Conservation (phyloP, 2,113 vertebrate species). For the Spea bombifrons region DNA sequence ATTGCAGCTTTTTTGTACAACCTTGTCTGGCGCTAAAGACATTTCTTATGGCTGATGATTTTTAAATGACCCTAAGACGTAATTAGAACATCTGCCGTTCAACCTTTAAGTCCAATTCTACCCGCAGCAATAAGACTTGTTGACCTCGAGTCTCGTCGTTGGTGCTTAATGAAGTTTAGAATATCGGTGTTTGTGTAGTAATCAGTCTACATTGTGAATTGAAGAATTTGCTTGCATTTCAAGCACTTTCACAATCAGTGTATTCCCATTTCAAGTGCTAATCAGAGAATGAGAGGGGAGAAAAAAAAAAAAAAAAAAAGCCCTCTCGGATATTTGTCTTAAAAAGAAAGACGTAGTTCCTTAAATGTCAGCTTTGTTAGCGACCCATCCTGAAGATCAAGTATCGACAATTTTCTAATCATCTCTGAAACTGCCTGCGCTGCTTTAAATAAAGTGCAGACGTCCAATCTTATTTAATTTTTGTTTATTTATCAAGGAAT, state of each 20-base stretch:
- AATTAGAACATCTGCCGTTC: slow-evolving; percentile 2
- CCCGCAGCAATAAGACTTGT: background rate
- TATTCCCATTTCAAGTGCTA: slow-evolving; percentile 38
- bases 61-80: slow-evolving; percentile 11
- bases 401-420: slow-evolving; percentile 42
- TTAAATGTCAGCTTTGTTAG: slow-evolving; percentile 31
- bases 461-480: slow-evolving; percentile 10
- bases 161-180: slow-evolving; percentile 43
- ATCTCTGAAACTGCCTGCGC: background rate
- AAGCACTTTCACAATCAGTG: slow-evolving; percentile 44
- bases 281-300: slow-evolving; percentile 32
- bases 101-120: slow-evolving; percentile 5
- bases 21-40: background rate
- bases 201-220: slow-evolving; percentile 40
- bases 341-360: slow-evolving; percentile 11
- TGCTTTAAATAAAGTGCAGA: slow-evolving; percentile 9
- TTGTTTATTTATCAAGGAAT: background rate
- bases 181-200: slow-evolving; percentile 19
- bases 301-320: slow-evolving; percentile 4
- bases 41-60: slow-evolving; percentile 7
- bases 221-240: background rate
- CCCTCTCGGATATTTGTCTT: slow-evolving; percentile 17
- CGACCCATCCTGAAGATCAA: slow-evolving; percentile 18
- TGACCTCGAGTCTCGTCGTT: slow-evolving; percentile 11
- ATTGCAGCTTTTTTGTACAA: background rate